Conservation (phyloP, 2,888 invertebrate species). For the Conomelus anceps region DNA sequence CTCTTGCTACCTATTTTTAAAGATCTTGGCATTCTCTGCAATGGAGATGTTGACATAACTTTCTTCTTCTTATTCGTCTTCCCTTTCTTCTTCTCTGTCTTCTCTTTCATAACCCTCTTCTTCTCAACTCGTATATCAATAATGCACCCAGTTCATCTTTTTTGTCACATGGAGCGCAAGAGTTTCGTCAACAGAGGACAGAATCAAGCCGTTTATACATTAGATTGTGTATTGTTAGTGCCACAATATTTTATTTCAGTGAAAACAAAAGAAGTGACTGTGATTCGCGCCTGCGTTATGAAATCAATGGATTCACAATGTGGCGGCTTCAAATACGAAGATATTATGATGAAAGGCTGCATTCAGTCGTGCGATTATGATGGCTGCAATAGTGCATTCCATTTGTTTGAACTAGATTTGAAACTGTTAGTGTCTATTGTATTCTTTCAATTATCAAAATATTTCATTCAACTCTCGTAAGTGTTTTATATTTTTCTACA, state of each 20-base stretch:
- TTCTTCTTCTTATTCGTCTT: too few relatives aligned
- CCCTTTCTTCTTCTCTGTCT: too few relatives aligned
- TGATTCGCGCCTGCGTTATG: slow-evolving; percentile 46
- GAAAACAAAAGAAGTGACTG: slow-evolving; percentile 36
- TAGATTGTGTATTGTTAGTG: not conserved
- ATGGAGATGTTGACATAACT: too few relatives aligned
- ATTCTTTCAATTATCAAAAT: not conserved
- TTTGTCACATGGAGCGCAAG: too few relatives aligned
- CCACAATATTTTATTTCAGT: slow-evolving; percentile 27
- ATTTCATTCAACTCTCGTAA: not conserved
- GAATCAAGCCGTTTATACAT: too few relatives aligned
- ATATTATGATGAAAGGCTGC: slow-evolving; percentile 45
- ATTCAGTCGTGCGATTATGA: slow-evolving; percentile 47
- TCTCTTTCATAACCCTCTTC: too few relatives aligned
- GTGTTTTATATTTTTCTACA: not conserved
- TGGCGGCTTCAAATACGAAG: slow-evolving; percentile 46
- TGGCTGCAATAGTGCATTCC: slow-evolving; percentile 45
- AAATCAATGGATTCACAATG: slow-evolving; percentile 49
- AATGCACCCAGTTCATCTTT: too few relatives aligned
- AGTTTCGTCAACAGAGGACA: too few relatives aligned
- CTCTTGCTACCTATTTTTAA: too few relatives aligned
- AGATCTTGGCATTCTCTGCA: too few relatives aligned
- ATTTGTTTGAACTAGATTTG: not conserved
- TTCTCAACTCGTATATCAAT: too few relatives aligned
- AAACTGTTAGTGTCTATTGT: not conserved